These are phyloP conservation scores for Alitta virens DNA, from an alignment of 2,888 invertebrate species.

Conservation along the genomic window DNA sequence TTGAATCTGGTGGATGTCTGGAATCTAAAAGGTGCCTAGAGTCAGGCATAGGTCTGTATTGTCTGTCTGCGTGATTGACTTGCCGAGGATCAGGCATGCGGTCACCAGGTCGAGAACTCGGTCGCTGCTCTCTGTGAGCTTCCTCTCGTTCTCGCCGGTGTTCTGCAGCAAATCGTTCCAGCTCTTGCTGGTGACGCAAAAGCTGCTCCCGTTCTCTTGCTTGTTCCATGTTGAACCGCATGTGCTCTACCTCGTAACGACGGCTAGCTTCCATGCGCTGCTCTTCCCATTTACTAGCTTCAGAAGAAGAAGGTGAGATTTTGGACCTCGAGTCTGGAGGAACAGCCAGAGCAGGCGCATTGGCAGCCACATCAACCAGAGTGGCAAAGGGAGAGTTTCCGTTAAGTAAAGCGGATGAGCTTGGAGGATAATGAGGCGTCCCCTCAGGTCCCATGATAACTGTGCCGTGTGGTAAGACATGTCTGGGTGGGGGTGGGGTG, in stretches of 20 bases:
- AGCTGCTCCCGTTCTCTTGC: constrained; percentile 25
- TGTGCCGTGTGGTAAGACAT: constrained; percentile 42
- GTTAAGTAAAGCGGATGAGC: neutral
- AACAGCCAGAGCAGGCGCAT: constrained; percentile 83
- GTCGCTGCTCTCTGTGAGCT: constrained; percentile 16
- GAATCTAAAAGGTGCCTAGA: too few relatives aligned
- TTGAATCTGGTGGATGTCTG: too few relatives aligned
- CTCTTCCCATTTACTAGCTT: constrained; percentile 5
- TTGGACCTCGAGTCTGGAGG: constrained; percentile 58
- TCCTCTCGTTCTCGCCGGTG: neutral
- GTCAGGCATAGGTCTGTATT: too few relatives aligned
- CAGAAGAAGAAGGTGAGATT: neutral
- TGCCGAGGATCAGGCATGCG: too few relatives aligned
- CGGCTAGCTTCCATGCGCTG: neutral
- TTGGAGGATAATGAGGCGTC: constrained; percentile 2
- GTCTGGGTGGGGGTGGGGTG: constrained; percentile 57
- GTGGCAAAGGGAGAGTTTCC: constrained; percentile 67
- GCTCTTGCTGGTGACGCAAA: neutral
- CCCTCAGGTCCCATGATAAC: constrained; percentile 9
- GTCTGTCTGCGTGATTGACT: too few relatives aligned
- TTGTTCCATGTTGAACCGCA: constrained; percentile 26
- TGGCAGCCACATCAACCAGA: constrained; percentile 86
- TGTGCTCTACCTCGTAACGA: neutral
- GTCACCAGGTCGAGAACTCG: too few relatives aligned
- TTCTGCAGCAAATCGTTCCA: constrained; percentile 6